Base-by-base conservation (phyloP, 1,140 invertebrate species). In the Euglossa dilemma region DNA sequence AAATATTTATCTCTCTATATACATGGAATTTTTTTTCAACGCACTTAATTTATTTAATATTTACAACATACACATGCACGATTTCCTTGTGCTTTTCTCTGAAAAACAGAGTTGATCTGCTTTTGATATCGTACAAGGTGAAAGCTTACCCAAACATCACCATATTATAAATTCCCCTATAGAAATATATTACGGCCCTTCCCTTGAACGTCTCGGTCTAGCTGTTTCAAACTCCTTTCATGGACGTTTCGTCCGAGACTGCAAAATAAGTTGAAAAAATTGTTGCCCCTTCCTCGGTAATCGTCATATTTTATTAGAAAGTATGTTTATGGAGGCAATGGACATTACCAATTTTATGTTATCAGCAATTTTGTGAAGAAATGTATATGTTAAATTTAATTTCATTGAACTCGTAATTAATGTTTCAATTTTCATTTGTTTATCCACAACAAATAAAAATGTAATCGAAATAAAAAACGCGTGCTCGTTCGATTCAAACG, bases 1-100 rank as follows among this genome's bases (percentile, higher is more conserved):
- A 83, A 80, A 76, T 83, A 89, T 70, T 87, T 54, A 81, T 18
- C 73, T 85, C 67, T 25, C 57, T 89, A 83, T 87, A 57, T 87
- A 85, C 83, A 87, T 77, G 63, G 28, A 85, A 80, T 36, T 83
- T 76, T 83, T 76, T 78, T 43, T 79, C 50, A 85, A 89, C 63
- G 18, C 71, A 74, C 85, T 90, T 91, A 91, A 84, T 89, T 86
- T 79, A 70, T 90, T 76, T 84, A 84, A n/a, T 90, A 90, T 87
- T 89, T 91, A 89, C 87, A 89, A 82, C 20, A 76, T 76, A 64
- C 74, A 84, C 86, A 87, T 80, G 91, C 82, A 84, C 52, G 25
- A 20, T n/a, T 20, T 50, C 16, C 54, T 73, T 64, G 23, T 66
- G 23, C 61, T 61, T 14, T 43, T 59, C 52, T 16, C 50, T 36